Conservation (phyloP, 1,140 invertebrate genomes). For the Ridgeia piscesae region DNA sequence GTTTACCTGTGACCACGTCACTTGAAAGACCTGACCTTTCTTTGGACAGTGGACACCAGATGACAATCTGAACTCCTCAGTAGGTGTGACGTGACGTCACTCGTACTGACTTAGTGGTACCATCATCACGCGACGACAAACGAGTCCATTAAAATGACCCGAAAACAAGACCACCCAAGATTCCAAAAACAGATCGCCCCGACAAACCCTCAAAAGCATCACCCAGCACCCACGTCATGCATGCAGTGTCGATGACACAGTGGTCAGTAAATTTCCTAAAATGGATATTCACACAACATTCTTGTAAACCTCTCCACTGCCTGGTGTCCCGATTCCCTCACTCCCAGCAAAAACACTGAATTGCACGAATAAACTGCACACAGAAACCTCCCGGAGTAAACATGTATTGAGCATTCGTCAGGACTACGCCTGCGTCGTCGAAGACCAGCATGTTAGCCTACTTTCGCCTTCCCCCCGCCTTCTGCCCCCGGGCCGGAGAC, state of each 20-base stretch:
- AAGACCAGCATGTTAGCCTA: not conserved
- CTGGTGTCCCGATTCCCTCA: not conserved
- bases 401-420: not conserved
- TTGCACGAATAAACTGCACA: not conserved
- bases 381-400: not conserved
- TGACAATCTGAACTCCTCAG: not conserved
- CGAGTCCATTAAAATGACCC: not conserved
- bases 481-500: not conserved
- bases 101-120: not conserved
- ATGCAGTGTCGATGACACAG: not conserved
- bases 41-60: not conserved
- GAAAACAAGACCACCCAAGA: not conserved
- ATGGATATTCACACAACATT: not conserved
- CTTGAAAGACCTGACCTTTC: not conserved
- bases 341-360: not conserved
- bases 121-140: not conserved
- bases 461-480: not conserved
- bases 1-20: not conserved
- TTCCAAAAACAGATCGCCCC: not conserved
- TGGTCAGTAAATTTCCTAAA: not conserved
- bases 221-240: not conserved
- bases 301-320: not conserved
- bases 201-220: too few relatives aligned
- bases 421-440: not conserved
- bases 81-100: not conserved